These are phyloP conservation scores for Rhagonycha fulva DNA, from an alignment of 2,888 invertebrate species.

Conservation along the genomic window DNA sequence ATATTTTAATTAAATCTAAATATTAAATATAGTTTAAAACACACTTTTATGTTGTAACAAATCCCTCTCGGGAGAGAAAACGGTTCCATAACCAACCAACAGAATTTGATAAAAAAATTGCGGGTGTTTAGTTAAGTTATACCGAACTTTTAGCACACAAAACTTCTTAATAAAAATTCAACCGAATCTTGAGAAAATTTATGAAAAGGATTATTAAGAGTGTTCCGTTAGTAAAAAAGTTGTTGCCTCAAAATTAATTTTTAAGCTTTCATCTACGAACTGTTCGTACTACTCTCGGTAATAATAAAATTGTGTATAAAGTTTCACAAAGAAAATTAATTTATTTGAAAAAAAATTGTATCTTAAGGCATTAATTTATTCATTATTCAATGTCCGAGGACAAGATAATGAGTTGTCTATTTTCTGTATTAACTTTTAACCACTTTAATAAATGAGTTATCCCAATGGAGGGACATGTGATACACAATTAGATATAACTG, in stretches of 20 bases:
- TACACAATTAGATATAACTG: conserved; percentile 29
- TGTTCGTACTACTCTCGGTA: not conserved
- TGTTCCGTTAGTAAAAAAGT: not conserved
- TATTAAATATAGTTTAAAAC: not conserved
- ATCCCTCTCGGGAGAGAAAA: not conserved
- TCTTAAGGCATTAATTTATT: conserved; percentile 24
- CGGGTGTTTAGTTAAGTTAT: not conserved
- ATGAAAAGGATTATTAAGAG: not conserved
- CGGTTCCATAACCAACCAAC: not conserved
- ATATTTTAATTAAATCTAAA: not conserved
- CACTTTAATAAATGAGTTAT: conserved; percentile 27
- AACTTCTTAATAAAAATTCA: not conserved
- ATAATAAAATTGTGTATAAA: not conserved
- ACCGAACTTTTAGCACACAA: not conserved
- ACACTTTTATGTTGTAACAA: not conserved
- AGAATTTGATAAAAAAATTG: not conserved
- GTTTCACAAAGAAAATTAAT: not conserved
- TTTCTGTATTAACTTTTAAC: conserved; percentile 27
- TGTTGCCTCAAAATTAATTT: not conserved
- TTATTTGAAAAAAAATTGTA: conserved; percentile 4
- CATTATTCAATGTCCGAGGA: conserved; percentile 23
- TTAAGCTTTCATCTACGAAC: not conserved
- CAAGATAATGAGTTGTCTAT: conserved; percentile 24
- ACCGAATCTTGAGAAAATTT: not conserved
- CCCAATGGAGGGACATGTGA: conserved; percentile 25